Evolutionary conservation across 1,140 invertebrate genomes (phyloP), one percentile per base, ranked within the genome.

Genomic region (Drosophila athabasca): DNA sequence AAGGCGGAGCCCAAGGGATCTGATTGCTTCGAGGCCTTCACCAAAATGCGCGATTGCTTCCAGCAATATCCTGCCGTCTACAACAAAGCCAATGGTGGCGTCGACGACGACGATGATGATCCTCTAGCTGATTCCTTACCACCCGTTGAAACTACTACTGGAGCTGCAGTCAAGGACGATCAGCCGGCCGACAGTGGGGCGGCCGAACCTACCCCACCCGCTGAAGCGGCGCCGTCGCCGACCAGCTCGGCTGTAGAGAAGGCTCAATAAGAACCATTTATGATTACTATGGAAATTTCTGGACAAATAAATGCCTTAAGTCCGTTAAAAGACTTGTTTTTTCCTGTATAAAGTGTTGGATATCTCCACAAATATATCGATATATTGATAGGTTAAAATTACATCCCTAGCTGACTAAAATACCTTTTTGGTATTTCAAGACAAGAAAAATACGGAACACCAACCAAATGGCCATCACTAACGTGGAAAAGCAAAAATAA

Each of bases 1-100:
- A 93, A 93, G 15, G 93, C 93, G 6, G 96, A 97, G 5, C 95
- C 95, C 0, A 97, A 97, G 91, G 97, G 97, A 17, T 96, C 95
- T 29, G 97, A 99, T 76, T 99, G 98, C 92, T 96, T 96, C 81
- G 96, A 98, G 64, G 94, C 95, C 58, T 99, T 99, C 92, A 95
- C 95, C 89, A 94, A 94, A 39, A 98, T 99, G 97, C 97, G 98
- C 82, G 93, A 95, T n/a, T 99, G 98, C 91, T 98, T 99, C 96
- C 91, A 94, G 2, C 93, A 96, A 60, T 99, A 96, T 94, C 98
- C 98, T 1, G 94, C 95, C 7, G 92, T 99, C 11, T 99, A 99
- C 92, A 95, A 95, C 62, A 95, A 94, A 73, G 93, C 95, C 24
- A 92, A 92, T 39, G 93, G 94, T 41, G 93, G 94, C 46, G 94